Conservation (phyloP, 1,140 invertebrate species). For the Limonius californicus region DNA sequence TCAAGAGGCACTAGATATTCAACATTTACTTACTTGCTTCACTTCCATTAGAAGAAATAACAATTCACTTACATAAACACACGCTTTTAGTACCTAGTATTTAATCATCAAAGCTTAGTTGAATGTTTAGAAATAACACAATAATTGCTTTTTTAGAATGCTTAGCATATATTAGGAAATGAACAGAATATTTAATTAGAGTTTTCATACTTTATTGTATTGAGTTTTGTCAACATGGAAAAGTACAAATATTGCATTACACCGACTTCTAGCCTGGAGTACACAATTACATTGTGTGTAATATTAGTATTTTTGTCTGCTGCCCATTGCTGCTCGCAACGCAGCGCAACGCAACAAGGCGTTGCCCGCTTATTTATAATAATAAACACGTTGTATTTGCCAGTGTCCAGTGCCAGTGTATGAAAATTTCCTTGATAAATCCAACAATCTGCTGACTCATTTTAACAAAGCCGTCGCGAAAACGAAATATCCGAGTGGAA, state of each 20-base stretch:
- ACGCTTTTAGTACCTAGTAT: too few relatives aligned
- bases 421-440: constrained; percentile 29
- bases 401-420: constrained; percentile 41
- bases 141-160: too few relatives aligned
- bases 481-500: constrained; percentile 16
- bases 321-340: constrained; percentile 6
- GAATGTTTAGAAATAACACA: too few relatives aligned
- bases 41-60: too few relatives aligned
- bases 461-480: too few relatives aligned
- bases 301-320: constrained; percentile 22
- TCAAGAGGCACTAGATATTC: too few relatives aligned
- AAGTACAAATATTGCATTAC: constrained; percentile 52
- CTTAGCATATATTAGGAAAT: background rate
- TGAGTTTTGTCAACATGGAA: constrained; percentile 50
- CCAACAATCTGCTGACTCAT: constrained; percentile 32
- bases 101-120: too few relatives aligned
- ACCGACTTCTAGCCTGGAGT: constrained; percentile 47
- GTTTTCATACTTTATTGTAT: constrained; percentile 49
- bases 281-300: constrained; percentile 43
- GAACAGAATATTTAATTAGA: background rate
- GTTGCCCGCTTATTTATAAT: constrained; percentile 4
- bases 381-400: constrained; percentile 33
- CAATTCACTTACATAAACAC: too few relatives aligned
- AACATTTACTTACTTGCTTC: too few relatives aligned
- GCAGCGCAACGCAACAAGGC: background rate